Conservation (phyloP, 2,888 invertebrate genomes). For the Eremobia ochroleuca region DNA sequence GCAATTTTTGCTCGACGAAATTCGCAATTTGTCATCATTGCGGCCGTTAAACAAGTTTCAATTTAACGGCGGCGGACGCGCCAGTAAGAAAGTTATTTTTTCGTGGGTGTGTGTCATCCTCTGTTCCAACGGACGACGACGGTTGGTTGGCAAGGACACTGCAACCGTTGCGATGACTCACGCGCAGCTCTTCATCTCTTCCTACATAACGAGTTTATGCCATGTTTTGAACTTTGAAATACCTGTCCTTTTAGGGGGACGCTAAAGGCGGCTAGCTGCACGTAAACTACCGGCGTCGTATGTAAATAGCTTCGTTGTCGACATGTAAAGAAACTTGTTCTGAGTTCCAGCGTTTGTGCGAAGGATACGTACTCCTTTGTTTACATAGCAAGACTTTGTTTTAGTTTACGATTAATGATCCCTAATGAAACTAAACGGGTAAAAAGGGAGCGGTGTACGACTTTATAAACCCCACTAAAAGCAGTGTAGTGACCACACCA, state of each 20-base stretch:
- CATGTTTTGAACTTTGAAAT: constrained; percentile 70
- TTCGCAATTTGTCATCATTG: constrained; percentile 66
- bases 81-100: constrained; percentile 73
- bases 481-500: constrained; percentile 40
- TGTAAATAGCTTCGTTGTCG: constrained; percentile 63
- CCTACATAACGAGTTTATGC: constrained; percentile 67
- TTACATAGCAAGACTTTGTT: constrained; percentile 48
- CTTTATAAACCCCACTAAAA: constrained; percentile 24
- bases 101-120: constrained; percentile 77
- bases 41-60: constrained; percentile 79
- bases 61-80: constrained; percentile 67
- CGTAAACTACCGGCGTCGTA: constrained; percentile 64
- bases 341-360: constrained; percentile 55
- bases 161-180: constrained; percentile 78
- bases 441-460: constrained; percentile 39
- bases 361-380: constrained; percentile 53
- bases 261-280: constrained; percentile 40
- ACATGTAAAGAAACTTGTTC: constrained; percentile 65
- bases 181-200: constrained; percentile 59
- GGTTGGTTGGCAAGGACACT: constrained; percentile 75
- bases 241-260: constrained; percentile 65
- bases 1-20: constrained; percentile 53
- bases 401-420: constrained; percentile 31
- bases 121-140: constrained; percentile 62
- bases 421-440: constrained; percentile 29